phyloP scores from a whole-genome alignment of 1,140 invertebrate species.

The Euwallacea similis region DNA sequence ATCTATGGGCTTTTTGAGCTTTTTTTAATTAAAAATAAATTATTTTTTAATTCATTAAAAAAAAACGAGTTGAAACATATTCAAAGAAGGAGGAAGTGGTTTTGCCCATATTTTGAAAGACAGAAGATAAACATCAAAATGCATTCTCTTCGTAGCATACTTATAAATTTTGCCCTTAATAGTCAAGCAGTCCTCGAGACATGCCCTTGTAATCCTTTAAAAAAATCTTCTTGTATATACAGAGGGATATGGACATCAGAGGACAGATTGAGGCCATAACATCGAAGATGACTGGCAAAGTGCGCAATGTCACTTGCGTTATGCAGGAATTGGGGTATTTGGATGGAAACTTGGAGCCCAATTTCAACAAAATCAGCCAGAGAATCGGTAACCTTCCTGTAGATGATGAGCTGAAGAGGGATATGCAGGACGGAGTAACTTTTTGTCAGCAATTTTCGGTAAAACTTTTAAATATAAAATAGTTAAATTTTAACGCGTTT shows the following conservation, averaged over 20 bases:
- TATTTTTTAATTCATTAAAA: no score
- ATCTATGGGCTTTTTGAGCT: no score
- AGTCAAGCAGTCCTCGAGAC: neutral
- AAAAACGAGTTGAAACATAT: no score
- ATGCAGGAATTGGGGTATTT: conserved; percentile 70
- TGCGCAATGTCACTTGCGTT: conserved; percentile 65
- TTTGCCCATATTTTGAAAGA: no score
- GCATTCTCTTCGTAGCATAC: no score
- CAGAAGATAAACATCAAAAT: no score
- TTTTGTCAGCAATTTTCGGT: conserved; percentile 69
- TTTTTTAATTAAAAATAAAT: neutral
- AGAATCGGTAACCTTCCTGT: conserved; percentile 62
- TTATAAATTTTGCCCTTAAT: no score
- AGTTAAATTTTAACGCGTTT: neutral
- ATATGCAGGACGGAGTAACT: conserved; percentile 64
- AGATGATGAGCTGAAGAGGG: conserved; percentile 60
- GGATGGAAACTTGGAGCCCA: conserved; percentile 65
- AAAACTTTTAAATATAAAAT: conserved; percentile 34
- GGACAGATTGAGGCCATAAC: conserved; percentile 62
- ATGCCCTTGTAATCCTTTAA: neutral
- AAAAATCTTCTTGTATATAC: neutral
- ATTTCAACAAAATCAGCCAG: conserved; percentile 63
- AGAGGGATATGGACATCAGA: conserved; percentile 62
- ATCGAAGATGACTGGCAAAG: conserved; percentile 56
- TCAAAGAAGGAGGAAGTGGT: no score